Conservation (phyloP, 2,113 vertebrate species). For the Okapia johnstoni region DNA sequence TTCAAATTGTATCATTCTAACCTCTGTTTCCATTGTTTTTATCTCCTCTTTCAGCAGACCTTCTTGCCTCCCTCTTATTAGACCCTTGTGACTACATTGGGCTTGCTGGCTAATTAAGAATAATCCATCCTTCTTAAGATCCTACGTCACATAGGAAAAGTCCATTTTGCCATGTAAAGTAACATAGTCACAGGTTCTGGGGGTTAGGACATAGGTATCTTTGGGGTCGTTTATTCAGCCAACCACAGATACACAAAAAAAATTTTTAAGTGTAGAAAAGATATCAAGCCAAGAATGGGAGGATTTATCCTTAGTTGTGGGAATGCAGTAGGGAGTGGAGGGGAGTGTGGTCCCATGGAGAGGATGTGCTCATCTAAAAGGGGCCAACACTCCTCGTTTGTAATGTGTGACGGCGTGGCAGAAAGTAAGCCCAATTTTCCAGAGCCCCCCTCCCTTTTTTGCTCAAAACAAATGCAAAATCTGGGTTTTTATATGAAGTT, state of each 20-base stretch:
- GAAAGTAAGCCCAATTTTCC: neutral
- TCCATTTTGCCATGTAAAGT: neutral
- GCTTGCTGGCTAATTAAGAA: neutral
- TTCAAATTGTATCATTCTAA: neutral
- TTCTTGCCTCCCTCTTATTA: neutral
- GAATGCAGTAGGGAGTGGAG: neutral
- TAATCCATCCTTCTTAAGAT: neutral
- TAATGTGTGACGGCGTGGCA: neutral
- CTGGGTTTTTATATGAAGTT: neutral
- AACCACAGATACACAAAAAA: neutral
- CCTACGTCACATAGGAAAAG: neutral
- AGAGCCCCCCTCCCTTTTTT: neutral
- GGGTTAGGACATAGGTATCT: neutral
- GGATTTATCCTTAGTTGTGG: neutral
- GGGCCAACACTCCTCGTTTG: neutral
- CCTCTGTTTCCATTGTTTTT: neutral
- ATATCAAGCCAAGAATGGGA: neutral
- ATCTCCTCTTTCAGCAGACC: neutral
- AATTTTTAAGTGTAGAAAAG: neutral
- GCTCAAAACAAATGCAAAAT: neutral
- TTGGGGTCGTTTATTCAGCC: neutral
- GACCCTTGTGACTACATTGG: neutral
- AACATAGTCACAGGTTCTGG: neutral
- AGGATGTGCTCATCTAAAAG: too few relatives aligned
- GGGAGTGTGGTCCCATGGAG: neutral